Conservation (phyloP, 2,113 vertebrate genomes). For the Bubo scandiacus region DNA sequence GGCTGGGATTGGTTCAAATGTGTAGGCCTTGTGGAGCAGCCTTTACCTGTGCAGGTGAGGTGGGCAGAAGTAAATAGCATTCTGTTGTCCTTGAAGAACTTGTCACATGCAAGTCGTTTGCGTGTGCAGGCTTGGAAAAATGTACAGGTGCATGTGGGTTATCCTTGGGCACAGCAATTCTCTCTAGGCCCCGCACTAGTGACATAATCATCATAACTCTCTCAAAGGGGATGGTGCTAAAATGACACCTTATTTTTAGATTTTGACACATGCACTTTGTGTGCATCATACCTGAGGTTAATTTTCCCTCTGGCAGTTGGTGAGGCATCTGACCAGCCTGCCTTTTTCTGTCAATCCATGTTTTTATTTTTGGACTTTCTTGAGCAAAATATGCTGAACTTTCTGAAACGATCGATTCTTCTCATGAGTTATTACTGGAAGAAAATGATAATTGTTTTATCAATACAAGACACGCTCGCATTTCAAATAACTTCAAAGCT, state of each 20-base stretch:
- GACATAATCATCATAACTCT: background rate
- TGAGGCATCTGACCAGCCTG: background rate
- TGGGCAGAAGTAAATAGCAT: background rate
- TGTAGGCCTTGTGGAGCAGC: background rate
- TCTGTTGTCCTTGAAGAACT: background rate
- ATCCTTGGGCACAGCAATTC: background rate
- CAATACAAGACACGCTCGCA: constrained; percentile 12
- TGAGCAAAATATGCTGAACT: constrained; percentile 7
- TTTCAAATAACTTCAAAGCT: constrained; percentile 22
- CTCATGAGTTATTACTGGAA: constrained; percentile 22
- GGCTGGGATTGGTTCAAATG: background rate
- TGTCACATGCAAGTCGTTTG: accelerated
- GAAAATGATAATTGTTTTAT: constrained; percentile 55
- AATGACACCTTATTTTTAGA: background rate
- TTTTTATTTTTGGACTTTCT: background rate
- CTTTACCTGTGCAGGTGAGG: background rate
- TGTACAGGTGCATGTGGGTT: background rate
- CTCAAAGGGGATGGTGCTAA: background rate
- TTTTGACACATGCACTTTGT: background rate
- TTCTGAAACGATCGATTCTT: constrained; percentile 38
- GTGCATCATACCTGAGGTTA: background rate
- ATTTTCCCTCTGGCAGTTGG: background rate
- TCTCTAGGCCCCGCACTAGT: background rate
- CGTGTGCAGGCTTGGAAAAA: background rate
- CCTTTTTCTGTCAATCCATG: background rate